These are phyloP conservation scores for Rattus rattus DNA, from an alignment of 2,113 vertebrate genomes.

Conservation along the genomic window DNA sequence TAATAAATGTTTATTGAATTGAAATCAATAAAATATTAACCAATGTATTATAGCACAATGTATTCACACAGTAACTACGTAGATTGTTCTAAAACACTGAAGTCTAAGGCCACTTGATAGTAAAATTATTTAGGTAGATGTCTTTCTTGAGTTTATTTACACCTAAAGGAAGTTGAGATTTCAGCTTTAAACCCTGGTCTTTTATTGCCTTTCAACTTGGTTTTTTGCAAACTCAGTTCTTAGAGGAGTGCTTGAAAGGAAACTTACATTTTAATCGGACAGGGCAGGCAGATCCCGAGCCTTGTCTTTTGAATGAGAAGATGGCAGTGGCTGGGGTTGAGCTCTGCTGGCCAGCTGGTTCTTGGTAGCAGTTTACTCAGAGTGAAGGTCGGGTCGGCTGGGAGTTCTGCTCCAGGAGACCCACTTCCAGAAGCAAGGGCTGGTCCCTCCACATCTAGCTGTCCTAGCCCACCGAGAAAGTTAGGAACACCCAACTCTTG, in stretches of 20 bases:
- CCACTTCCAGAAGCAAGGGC: slow-evolving; percentile 6
- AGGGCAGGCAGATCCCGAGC: not conserved
- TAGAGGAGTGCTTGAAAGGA: slow-evolving; percentile 19
- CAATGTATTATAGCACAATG: not conserved
- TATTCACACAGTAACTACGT: not conserved
- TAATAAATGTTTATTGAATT: slow-evolving; percentile 27
- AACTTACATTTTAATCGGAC: not conserved
- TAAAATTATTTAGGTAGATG: not conserved
- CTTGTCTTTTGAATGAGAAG: slow-evolving; percentile 1
- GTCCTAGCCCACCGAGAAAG: not conserved
- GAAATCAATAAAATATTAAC: slow-evolving; percentile 30
- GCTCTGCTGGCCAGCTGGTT: not conserved
- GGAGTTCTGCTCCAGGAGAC: not conserved
- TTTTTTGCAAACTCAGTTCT: not conserved
- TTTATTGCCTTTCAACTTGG: not conserved
- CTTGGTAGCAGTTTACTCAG: not conserved
- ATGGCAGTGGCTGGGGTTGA: not conserved
- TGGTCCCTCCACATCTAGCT: not conserved
- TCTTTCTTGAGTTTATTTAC: slow-evolving; percentile 18
- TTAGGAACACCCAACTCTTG: not conserved
- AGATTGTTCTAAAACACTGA: slow-evolving; percentile 8
- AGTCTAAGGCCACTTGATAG: not conserved
- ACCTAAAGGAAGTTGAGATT: slow-evolving; percentile 18
- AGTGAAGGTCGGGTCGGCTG: slow-evolving; percentile 64
- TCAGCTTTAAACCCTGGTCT: not conserved